Conservation (phyloP, 2,113 vertebrate species). For the Onychostruthus taczanowskii region DNA sequence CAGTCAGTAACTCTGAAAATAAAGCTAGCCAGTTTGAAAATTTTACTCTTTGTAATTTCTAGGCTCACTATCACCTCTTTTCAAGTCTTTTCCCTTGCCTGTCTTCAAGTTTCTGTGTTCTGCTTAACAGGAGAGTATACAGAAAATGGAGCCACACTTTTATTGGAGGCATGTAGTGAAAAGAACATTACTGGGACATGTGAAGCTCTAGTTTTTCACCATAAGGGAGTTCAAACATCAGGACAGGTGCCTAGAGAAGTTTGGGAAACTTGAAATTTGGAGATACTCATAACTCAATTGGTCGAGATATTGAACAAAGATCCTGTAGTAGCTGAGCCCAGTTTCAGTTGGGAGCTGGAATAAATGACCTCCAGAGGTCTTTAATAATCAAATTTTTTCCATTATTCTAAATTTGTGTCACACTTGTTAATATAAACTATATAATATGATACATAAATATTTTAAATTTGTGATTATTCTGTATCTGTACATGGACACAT, state of each 20-base stretch:
- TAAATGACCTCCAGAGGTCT: not conserved
- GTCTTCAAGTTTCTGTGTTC: not conserved
- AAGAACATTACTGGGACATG: accelerated
- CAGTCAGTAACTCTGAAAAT: not conserved
- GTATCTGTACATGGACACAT: not conserved
- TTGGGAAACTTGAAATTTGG: not conserved
- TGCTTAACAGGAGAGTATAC: not conserved
- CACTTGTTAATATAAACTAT: not conserved
- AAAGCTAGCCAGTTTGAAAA: not conserved
- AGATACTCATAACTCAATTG: not conserved
- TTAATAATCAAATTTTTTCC: not conserved
- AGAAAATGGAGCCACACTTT: not conserved
- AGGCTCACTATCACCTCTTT: not conserved
- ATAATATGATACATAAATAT: not conserved
- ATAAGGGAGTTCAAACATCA: not conserved
- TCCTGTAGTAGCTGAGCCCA: not conserved
- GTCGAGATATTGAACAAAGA: not conserved
- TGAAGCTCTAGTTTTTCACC: not conserved
- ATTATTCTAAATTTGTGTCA: not conserved
- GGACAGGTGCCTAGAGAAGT: not conserved
- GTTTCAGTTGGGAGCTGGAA: not conserved
- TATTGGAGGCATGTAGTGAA: not conserved
- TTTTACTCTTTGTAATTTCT: not conserved
- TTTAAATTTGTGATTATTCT: not conserved
- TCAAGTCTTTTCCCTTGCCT: not conserved